These are phyloP conservation scores for Mesoligia furuncula DNA, from an alignment of 2,888 invertebrate species.

Conservation along the genomic window DNA sequence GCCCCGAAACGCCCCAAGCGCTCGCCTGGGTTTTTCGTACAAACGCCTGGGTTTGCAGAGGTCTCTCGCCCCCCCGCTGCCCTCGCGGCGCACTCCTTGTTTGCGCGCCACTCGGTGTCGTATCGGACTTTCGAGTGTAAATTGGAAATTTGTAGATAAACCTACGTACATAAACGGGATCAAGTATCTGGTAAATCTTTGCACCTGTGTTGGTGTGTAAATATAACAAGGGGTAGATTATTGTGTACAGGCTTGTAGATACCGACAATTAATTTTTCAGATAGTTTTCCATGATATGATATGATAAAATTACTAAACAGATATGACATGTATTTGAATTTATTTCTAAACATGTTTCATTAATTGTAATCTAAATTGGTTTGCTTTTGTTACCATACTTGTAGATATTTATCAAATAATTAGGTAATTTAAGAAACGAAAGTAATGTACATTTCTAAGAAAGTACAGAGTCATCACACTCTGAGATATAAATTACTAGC, in stretches of 20 bases:
- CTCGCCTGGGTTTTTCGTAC: conserved; percentile 82
- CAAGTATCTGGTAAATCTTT: conserved; percentile 34
- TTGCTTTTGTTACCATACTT: not conserved
- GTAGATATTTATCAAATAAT: not conserved
- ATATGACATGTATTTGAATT: not conserved
- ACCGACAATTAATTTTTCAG: not conserved
- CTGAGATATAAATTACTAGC: not conserved
- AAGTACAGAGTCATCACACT: not conserved
- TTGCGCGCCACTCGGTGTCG: conserved; percentile 81
- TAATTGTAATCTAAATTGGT: not conserved
- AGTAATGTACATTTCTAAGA: not conserved
- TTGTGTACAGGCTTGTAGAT: not conserved
- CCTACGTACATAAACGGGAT: conserved; percentile 54
- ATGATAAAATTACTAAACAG: conserved; percentile 1
- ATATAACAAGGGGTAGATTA: conserved; percentile 11
- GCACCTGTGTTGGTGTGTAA: conserved; percentile 29
- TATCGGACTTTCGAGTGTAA: conserved; percentile 82
- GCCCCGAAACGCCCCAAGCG: conserved; percentile 81
- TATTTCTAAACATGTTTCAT: no score
- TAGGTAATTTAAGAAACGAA: not conserved
- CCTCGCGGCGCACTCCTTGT: conserved; percentile 71
- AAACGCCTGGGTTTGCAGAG: conserved; percentile 77
- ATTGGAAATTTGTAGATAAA: conserved; percentile 78
- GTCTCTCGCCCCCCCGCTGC: conserved; percentile 66
- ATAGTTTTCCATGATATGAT: not conserved